Percentiles rank a stretch among this genome's conserved stretches.
phyloP scores from a whole-genome alignment of 2,797 vertebrate species.

The Sebastes miniatus region DNA sequence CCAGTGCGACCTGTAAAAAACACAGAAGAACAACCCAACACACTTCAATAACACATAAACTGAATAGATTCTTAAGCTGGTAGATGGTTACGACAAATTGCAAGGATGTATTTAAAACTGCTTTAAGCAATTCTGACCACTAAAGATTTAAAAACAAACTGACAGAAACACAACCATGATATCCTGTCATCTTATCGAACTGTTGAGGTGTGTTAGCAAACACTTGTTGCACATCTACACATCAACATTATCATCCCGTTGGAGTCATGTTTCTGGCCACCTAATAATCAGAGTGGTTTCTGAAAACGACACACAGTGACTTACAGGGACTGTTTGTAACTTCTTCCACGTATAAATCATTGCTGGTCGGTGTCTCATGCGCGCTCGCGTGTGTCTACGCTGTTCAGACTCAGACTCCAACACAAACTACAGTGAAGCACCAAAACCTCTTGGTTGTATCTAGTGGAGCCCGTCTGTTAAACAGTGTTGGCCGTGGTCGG shows the following conservation, averaged over 20 bases:
- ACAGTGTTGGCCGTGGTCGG: too few relatives aligned
- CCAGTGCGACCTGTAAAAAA: slow-evolving; percentile 90
- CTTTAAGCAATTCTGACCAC: neutral
- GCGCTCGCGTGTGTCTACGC: too few relatives aligned
- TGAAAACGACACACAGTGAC: neutral
- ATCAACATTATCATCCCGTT: neutral
- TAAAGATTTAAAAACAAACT: neutral
- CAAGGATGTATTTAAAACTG: neutral
- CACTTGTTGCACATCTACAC: neutral
- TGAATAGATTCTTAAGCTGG: neutral
- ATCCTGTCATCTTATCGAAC: neutral
- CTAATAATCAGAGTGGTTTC: neutral
- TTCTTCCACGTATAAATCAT: too few relatives aligned
- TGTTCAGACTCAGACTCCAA: too few relatives aligned
- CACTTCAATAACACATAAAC: neutral
- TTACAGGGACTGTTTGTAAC: too few relatives aligned
- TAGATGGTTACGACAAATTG: neutral
- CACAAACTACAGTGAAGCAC: too few relatives aligned
- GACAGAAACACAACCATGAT: neutral
- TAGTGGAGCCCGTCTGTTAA: too few relatives aligned
- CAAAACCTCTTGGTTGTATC: too few relatives aligned
- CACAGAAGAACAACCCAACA: neutral
- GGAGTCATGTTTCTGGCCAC: neutral
- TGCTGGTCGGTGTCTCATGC: too few relatives aligned
- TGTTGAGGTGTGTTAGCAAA: neutral